Evolutionary conservation across 2,888 invertebrate genomes (phyloP).

Genomic region (Lathronympha strigana): DNA sequence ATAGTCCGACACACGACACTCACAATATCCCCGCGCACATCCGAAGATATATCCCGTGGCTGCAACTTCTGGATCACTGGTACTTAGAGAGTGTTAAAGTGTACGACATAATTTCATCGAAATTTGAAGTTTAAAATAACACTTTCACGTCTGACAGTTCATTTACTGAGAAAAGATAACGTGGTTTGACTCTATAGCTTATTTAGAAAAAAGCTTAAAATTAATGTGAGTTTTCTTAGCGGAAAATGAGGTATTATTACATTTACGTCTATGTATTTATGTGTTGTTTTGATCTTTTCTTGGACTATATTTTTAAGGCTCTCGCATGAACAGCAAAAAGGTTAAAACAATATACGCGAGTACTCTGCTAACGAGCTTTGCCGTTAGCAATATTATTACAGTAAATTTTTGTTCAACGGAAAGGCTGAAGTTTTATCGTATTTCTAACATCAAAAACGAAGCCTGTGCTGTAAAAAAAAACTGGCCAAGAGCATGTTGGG

Average conservation of each 20-base stretch:
- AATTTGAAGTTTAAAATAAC: no score
- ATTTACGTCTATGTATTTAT: not conserved
- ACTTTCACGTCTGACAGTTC: no score
- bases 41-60: no score
- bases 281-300: not conserved
- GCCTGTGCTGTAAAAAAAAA: slow-evolving; percentile 14
- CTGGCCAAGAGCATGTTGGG: no score
- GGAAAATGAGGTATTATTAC: not conserved
- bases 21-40: no score
- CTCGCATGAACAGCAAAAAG: slow-evolving; percentile 11
- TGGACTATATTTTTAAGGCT: not conserved
- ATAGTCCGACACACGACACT: no score
- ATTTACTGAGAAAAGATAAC: no score
- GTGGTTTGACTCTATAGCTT: no score
- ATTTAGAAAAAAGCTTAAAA: no score
- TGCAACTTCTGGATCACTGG: no score
- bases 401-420: slow-evolving; percentile 32
- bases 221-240: not conserved
- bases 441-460: slow-evolving; percentile 29
- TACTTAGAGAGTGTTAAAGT: no score
- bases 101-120: no score
- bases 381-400: slow-evolving; percentile 23
- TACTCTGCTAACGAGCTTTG: slow-evolving; percentile 21
- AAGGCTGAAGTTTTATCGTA: slow-evolving; percentile 23
- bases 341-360: slow-evolving; percentile 21